phyloP scores from a whole-genome alignment of 1,140 invertebrate genomes.

The Caenorhabditis latens region DNA sequence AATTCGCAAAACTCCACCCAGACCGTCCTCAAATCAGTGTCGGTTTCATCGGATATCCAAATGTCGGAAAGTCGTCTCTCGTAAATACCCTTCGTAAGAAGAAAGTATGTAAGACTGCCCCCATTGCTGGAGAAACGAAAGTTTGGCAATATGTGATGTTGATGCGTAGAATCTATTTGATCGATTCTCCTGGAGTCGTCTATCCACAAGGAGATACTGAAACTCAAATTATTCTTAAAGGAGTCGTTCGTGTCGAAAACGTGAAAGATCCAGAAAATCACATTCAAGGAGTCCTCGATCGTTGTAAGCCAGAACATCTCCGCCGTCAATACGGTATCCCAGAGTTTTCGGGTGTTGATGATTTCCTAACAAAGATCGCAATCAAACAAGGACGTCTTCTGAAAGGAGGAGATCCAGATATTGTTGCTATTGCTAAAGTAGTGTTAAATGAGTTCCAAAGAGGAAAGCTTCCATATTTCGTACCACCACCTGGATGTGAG shows the following conservation, averaged over 20 bases:
- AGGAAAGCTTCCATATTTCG: slow-evolving; percentile 88
- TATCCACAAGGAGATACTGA: slow-evolving; percentile 90
- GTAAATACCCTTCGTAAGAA: slow-evolving; percentile 95
- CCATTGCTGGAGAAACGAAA: slow-evolving; percentile 98
- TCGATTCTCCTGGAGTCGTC: slow-evolving; percentile 98
- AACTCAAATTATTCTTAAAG: slow-evolving; percentile 94
- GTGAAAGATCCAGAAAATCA: slow-evolving; percentile 95
- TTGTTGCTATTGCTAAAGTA: slow-evolving; percentile 89
- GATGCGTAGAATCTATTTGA: slow-evolving; percentile 96
- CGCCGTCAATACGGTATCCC: slow-evolving; percentile 85
- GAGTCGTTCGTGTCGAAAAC: slow-evolving; percentile 89
- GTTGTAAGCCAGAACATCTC: slow-evolving; percentile 91
- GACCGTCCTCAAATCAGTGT: slow-evolving; percentile 95
- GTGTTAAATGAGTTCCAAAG: slow-evolving; percentile 98
- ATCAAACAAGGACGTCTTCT: slow-evolving; percentile 88
- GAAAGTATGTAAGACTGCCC: slow-evolving; percentile 95
- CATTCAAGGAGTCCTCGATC: slow-evolving; percentile 86
- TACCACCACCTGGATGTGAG: slow-evolving; percentile 71
- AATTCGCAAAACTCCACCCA: slow-evolving; percentile 87
- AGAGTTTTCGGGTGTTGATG: slow-evolving; percentile 82
- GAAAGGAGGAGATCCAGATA: slow-evolving; percentile 95
- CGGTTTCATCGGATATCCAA: slow-evolving; percentile 98
- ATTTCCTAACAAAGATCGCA: slow-evolving; percentile 94
- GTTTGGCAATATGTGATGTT: slow-evolving; percentile 98
- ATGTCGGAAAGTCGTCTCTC: slow-evolving; percentile 97